Evolutionary conservation across 2,797 vertebrate species (phyloP).

Genomic region (Pseudomugil tenellus): DNA sequence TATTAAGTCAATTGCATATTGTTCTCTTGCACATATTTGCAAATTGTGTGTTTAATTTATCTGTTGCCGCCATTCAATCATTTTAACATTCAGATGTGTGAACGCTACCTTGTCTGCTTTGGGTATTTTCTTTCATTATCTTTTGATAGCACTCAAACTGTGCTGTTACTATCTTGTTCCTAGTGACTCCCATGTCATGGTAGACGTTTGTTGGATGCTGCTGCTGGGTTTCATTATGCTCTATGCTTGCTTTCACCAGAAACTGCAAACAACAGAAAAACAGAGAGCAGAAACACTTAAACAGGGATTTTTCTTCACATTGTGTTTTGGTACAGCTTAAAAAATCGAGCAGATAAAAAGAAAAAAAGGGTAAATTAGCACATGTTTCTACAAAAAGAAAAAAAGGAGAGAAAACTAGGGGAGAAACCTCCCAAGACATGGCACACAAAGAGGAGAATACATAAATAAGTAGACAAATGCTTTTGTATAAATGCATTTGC

Average conservation of each 20-base stretch:
- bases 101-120: conserved; percentile 83
- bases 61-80: neutral
- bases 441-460: neutral
- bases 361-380: neutral
- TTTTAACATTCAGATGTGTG: neutral
- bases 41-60: neutral
- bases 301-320: neutral
- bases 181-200: conserved; percentile 82
- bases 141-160: conserved; percentile 99
- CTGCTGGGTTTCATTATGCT: conserved; percentile 77
- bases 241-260: conserved; percentile 75
- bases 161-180: conserved; percentile 94
- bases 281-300: neutral
- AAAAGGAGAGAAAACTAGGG: neutral
- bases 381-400: neutral
- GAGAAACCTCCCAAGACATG: neutral
- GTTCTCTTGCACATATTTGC: neutral
- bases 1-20: neutral
- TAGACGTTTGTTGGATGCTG: conserved; percentile 74
- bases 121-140: conserved; percentile 87
- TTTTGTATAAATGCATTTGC: neutral
- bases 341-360: neutral
- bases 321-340: neutral
- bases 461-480: neutral
- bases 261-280: conserved; percentile 64